A percentile compares a stretch with the other conserved stretches of the same genome.
phyloP scores from a whole-genome alignment of 2,113 vertebrate species.

The Eulemur rufifrons region DNA sequence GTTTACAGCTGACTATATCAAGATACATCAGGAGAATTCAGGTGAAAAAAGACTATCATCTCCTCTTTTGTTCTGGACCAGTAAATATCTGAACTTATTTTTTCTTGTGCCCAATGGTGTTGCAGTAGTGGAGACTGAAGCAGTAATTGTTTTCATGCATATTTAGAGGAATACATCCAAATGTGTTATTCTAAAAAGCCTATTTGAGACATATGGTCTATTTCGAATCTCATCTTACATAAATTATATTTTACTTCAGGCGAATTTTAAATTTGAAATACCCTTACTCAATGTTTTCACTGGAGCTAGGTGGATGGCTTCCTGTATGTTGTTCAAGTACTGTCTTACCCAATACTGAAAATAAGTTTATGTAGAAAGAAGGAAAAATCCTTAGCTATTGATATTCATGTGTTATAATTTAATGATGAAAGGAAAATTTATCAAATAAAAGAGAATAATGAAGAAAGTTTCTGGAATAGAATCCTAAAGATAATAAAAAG shows the following conservation, averaged over 20 bases:
- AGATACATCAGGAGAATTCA: neutral
- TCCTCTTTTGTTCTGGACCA: neutral
- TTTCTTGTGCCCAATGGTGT: neutral
- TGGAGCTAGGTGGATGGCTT: neutral
- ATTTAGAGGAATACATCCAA: neutral
- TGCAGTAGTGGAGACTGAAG: neutral
- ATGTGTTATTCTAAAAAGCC: neutral
- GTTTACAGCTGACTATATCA: neutral
- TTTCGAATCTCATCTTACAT: neutral
- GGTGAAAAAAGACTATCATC: neutral
- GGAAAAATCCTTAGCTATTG: neutral
- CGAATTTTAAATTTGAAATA: neutral
- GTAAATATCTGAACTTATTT: neutral
- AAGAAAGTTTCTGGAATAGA: neutral
- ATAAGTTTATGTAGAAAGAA: neutral
- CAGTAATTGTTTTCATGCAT: neutral
- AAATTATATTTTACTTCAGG: neutral
- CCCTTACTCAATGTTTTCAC: neutral
- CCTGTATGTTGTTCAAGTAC: neutral
- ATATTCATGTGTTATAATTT: neutral
- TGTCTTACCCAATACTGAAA: neutral
- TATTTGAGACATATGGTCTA: neutral
- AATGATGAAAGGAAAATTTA: neutral
- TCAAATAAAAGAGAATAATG: neutral
- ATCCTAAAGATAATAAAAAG: neutral